Base-by-base conservation (phyloP, 2,888 invertebrate genomes). In the Epicampocera succincta region DNA sequence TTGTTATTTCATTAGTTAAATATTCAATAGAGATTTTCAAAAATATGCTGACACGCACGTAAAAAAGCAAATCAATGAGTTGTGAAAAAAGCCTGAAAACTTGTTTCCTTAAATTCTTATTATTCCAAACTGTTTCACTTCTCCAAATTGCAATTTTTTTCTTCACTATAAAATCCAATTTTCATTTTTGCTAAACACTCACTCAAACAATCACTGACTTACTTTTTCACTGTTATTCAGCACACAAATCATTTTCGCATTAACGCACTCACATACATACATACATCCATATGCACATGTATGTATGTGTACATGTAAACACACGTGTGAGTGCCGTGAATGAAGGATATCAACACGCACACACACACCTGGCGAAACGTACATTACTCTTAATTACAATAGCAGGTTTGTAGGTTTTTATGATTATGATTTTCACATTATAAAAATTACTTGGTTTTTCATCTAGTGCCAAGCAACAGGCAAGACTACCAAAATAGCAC, bases 321-420 rank as follows among this genome's bases (percentile, higher is more conserved):
- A 3, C 3, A 33, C 25, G 25, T 25, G 2, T 33, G 33, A 33
- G 33, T 33, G 33, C 33, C 3, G 8, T 33, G 33, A 33, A 33
- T 33, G 33, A 19, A 60, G 25, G 12, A 2, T 33, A 29, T 33
- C 19, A 42, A 33, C 60, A 46, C 12, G 56, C 5, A 25, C 29
- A 11, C 12, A 44, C 33, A 11, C 12, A 44, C 33, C 21, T 21
- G 12, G 29, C 69, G 15, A 66, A 48, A 42, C n/a, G 25, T 56
- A 33, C 69, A 63, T 77, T 71, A 63, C 77, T 40, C 54, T 77
- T 77, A 77, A 77, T 77, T 77, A 71, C 40, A 77, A 63, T 71
- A 77, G 42, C 69, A 63, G 77, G 69, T 77, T 77, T 77, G 40
- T 77, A 71, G 77, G 77, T 71, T 77, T 71, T 77, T 71, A 63